Base-by-base conservation (phyloP, 2,888 invertebrate genomes). In the Hirudinaria manillensis region DNA sequence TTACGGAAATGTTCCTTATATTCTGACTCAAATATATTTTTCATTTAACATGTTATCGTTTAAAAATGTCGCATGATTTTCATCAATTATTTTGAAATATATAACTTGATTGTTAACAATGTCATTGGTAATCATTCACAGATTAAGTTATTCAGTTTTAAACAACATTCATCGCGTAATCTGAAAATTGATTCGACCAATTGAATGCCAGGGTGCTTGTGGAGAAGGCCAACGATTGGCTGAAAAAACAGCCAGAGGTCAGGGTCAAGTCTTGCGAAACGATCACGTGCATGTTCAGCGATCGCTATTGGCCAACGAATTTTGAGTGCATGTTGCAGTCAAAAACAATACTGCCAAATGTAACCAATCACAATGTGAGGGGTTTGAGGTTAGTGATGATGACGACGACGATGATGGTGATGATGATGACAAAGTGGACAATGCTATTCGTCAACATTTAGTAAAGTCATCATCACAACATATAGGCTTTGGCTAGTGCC, bases 191-290 rank as follows among this genome's bases (percentile, higher is more conserved):
- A 3, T 29, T 29, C 61, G 61, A 61, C 61, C 61, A 61, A 61
- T n/a, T 4, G n/a, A 61, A 61, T 4, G 1, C 10, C 61, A 61
- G 61, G 61, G 61, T 29, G 24, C 68, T 79, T 27, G 75, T 79
- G n/a, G 77, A 79, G 61, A 75, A 71, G 7, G 79, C 79, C 27
- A 79, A 79, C 68, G 77, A 79, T 27, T 79, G 79, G 79, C 71
- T 79, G 76, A 75, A 61, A 32, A 76, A 78, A 67, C 79, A 78
- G 74, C 36, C 72, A 2, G 77, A 77, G 56, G 66, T 78, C 24
- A 70, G 68, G 27, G 74, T 79, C 45, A 77, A 73, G 51, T 74
- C 76, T 2, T 79, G 79, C 66, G 78, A 79, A 70, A 78, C 78
- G 36, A 56, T 79, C 67, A 79, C 79, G 74, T 78, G 79, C 78